phyloP scores from a whole-genome alignment of 2,888 invertebrate species.

The Autographa gamma region DNA sequence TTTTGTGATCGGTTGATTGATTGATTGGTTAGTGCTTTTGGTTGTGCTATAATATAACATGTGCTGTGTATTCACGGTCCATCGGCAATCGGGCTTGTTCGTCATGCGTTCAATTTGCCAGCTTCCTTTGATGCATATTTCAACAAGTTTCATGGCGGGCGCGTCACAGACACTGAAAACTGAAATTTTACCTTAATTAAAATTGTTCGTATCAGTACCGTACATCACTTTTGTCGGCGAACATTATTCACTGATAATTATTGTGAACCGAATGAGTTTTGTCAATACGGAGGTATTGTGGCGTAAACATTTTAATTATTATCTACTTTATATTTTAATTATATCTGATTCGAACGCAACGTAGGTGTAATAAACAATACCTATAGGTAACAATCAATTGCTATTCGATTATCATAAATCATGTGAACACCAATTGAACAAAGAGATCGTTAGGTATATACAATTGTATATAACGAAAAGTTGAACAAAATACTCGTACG shows the following conservation, averaged over 20 bases:
- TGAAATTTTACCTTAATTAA: conserved; percentile 71
- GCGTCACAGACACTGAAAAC: conserved; percentile 47
- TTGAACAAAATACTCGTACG: conserved; percentile 13
- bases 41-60: conserved; percentile 49
- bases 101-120: conserved; percentile 71
- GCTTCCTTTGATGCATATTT: conserved; percentile 78
- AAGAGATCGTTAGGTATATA: conserved; percentile 18
- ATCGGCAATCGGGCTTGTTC: conserved; percentile 63
- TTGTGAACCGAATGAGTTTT: conserved; percentile 41
- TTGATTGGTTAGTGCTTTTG: conserved; percentile 55
- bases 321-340: conserved; percentile 8
- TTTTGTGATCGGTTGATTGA: conserved; percentile 38
- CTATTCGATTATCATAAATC: conserved; percentile 54
- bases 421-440: conserved; percentile 5
- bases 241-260: conserved; percentile 48
- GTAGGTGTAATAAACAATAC: conserved; percentile 46
- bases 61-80: conserved; percentile 58
- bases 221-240: conserved; percentile 48
- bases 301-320: conserved; percentile 36
- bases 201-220: conserved; percentile 60
- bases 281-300: conserved; percentile 23
- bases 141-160: conserved; percentile 68
- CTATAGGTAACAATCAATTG: conserved; percentile 40
- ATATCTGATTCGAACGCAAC: conserved; percentile 19
- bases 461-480: conserved; percentile 44